Evolutionary conservation across 1,140 invertebrate genomes (phyloP), one percentile per base, ranked within the genome.

Genomic region (Lycorma delicatula): DNA sequence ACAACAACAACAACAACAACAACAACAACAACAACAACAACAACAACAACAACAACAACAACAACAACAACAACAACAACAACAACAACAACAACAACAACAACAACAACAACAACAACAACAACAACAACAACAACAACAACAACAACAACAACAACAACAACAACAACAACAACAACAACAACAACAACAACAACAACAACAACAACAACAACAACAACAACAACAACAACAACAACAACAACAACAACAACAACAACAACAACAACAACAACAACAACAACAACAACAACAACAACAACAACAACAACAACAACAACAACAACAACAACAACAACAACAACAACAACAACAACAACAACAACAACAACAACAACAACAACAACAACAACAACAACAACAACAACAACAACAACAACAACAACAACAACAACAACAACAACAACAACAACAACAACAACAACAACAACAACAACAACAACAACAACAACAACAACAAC

Each of bases 1-100:
- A 36, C 34, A 36, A 36, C 34, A 36, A 36, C 34, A 36, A 36
- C 34, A 36, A 36, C 34, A 36, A 36, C 34, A 36, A 36, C 34
- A 36, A 36, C 34, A 36, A 36, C 34, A 36, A 36, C 34, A 36
- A 36, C 34, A 36, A 36, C 34, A 36, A 36, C 34, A 36, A 36
- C 34, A 36, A 36, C 34, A 36, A 36, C 34, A 36, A 36, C 34
- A 36, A 36, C 34, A 36, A 11, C 34, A 36, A 36, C 34, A 36
- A 36, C 34, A 36, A 36, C 34, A 36, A 36, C 34, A 36, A 36
- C 34, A 36, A 36, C 34, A 36, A 36, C 34, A 36, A 36, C 34
- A 36, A 36, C 34, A 36, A 36, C 34, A 36, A 36, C 34, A 36
- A 36, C 34, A 36, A 36, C 34, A 36, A 36, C 34, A 36, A 36